Evolutionary conservation across 2,113 vertebrate species (phyloP).

Genomic region (Cheirogaleus medius): DNA sequence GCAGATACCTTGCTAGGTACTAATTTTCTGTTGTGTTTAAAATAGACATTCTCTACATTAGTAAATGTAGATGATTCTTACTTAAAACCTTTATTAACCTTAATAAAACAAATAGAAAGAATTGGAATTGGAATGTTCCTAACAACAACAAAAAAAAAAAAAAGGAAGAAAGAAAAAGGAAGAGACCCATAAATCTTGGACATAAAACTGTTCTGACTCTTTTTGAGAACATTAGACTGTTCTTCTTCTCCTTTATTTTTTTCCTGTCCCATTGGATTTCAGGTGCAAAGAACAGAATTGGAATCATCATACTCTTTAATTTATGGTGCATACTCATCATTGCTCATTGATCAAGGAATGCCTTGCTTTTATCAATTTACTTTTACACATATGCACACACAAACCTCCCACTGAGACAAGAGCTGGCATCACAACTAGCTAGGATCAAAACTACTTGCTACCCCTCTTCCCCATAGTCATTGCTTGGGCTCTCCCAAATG

Average conservation of each 20-base stretch:
- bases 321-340: not conserved
- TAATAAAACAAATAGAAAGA: not conserved
- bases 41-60: not conserved
- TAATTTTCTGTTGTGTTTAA: conserved; percentile 42
- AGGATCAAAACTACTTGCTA: not conserved
- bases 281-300: not conserved
- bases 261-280: not conserved
- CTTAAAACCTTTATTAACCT: conserved; percentile 51
- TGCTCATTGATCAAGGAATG: not conserved
- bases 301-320: not conserved
- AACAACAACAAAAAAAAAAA: too few relatives aligned
- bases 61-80: not conserved
- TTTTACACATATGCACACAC: not conserved
- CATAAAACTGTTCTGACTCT: not conserved
- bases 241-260: not conserved
- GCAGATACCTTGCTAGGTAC: not conserved
- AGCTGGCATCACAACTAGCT: not conserved
- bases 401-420: not conserved
- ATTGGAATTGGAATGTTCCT: too few relatives aligned
- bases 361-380: not conserved
- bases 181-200: not conserved
- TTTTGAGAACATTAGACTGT: not conserved
- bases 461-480: not conserved
- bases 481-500: not conserved
- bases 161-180: not conserved